Conservation (phyloP, 2,113 vertebrate genomes). For the Phalacrocorax brasilianus region DNA sequence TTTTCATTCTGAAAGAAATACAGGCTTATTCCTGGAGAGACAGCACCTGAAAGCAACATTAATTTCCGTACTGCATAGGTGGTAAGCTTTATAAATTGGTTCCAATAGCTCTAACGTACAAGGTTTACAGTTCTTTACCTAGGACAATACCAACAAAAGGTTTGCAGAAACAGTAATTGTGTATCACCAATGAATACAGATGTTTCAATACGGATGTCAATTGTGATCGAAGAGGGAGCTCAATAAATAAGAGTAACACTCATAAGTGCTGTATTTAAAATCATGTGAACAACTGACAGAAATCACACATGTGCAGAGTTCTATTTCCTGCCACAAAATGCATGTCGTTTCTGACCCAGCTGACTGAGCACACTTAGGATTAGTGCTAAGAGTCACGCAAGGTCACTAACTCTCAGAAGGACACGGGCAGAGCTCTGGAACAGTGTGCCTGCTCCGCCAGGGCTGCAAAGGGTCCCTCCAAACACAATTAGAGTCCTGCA, state of each 20-base stretch:
- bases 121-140: not conserved
- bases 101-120: not conserved
- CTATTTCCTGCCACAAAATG: not conserved
- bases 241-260: not conserved
- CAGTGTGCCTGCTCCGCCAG: not conserved
- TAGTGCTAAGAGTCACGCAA: accelerated
- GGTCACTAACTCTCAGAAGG: not conserved
- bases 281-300: not conserved
- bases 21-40: not conserved
- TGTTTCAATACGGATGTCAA: not conserved
- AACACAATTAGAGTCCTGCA: not conserved
- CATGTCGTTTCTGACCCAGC: not conserved
- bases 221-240: not conserved
- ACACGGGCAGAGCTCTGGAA: not conserved
- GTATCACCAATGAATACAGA: not conserved
- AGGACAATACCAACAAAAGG: not conserved
- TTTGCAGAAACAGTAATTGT: not conserved
- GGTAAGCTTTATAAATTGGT: not conserved
- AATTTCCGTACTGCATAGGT: not conserved
- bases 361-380: not conserved
- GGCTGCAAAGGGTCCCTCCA: not conserved
- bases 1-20: not conserved
- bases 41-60: not conserved
- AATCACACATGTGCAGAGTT: not conserved
- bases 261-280: not conserved